Evolutionary conservation across 1,140 invertebrate genomes (phyloP).

Genomic region (Phymastichus coffea): DNA sequence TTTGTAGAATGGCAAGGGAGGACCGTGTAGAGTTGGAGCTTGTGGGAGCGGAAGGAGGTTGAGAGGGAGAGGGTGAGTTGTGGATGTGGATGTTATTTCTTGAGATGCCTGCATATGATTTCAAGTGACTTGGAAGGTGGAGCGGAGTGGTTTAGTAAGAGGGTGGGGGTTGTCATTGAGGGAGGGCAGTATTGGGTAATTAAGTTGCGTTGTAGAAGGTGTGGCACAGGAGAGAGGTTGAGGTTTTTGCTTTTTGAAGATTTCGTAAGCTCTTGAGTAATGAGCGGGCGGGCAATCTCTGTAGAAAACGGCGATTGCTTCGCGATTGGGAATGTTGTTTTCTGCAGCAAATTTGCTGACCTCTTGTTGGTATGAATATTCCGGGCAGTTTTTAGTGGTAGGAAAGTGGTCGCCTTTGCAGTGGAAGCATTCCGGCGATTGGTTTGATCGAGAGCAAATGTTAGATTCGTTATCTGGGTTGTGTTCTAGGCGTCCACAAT

Average conservation of each 20-base stretch:
- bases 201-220: background rate
- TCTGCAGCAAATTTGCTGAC: background rate
- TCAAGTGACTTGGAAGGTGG: too few species aligned
- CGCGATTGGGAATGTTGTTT: background rate
- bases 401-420: background rate
- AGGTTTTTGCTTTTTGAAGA: background rate
- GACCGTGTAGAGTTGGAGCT: too few species aligned
- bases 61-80: too few species aligned
- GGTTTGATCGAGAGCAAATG: background rate
- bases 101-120: too few species aligned
- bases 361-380: background rate
- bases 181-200: background rate
- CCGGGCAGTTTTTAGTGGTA: background rate
- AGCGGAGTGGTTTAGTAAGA: background rate
- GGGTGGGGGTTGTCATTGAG: background rate
- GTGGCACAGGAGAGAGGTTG: too few species aligned
- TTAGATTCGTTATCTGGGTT: background rate
- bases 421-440: background rate
- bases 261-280: background rate
- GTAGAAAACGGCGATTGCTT: background rate
- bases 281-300: background rate
- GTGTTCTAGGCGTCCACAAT: background rate
- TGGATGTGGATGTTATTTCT: too few species aligned
- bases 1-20: too few species aligned
- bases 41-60: too few species aligned